Evolutionary conservation across 2,113 vertebrate species (phyloP).

Genomic region (Eptesicus fuscus): DNA sequence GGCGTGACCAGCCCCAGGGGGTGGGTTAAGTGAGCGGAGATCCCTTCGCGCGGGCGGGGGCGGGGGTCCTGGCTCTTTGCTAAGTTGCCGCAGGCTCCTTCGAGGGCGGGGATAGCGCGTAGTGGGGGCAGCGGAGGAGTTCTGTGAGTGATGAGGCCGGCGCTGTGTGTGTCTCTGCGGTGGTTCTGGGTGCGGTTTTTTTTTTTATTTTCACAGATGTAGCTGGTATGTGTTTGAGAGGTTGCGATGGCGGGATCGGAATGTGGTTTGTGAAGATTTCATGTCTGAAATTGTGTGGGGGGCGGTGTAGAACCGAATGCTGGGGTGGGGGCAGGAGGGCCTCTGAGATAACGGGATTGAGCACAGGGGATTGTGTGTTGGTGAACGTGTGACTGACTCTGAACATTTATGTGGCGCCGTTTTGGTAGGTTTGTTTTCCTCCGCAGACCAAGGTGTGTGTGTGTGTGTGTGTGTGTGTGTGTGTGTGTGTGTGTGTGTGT

Average conservation of each 20-base stretch:
- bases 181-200: background rate
- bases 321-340: background rate
- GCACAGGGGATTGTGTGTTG: background rate
- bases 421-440: background rate
- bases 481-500: too few relatives aligned
- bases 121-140: background rate
- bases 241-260: background rate
- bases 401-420: background rate
- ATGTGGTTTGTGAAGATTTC: background rate
- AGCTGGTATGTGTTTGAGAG: background rate
- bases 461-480: background rate
- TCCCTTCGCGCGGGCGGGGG: accelerated
- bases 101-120: too few relatives aligned
- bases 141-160: background rate
- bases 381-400: background rate
- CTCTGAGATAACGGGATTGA: background rate
- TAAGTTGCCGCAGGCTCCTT: accelerated
- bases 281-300: background rate
- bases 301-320: background rate
- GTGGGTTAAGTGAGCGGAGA: accelerated
- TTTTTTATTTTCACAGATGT: background rate
- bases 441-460: background rate
- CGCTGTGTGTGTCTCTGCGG: background rate
- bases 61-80: background rate
- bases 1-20: background rate